phyloP scores from a whole-genome alignment of 1,140 invertebrate species.

The Capitella teleta region DNA sequence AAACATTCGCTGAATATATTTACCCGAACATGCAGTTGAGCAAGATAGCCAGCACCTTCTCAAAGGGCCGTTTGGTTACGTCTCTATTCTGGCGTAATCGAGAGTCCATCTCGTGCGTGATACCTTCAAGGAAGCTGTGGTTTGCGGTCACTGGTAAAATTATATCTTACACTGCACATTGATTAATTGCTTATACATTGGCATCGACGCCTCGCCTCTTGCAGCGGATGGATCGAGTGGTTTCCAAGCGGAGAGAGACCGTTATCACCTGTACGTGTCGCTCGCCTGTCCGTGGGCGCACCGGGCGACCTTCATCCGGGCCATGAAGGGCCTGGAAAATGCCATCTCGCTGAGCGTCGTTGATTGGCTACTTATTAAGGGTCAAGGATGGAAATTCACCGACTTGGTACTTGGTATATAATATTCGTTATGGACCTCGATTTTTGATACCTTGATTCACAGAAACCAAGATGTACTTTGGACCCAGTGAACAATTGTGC shows the following conservation, averaged over 20 bases:
- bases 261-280: slow-evolving; percentile 35
- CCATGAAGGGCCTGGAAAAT: slow-evolving; percentile 30
- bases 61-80: too few species aligned
- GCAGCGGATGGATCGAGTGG: slow-evolving; percentile 33
- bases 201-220: too few species aligned
- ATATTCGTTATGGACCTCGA: background rate
- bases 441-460: background rate
- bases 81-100: too few species aligned
- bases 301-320: slow-evolving; percentile 24
- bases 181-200: too few species aligned
- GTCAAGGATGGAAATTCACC: slow-evolving; percentile 29
- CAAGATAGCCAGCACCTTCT: too few species aligned
- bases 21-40: too few species aligned
- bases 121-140: too few species aligned
- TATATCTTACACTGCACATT: too few species aligned
- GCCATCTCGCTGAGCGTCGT: slow-evolving; percentile 27
- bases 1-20: too few species aligned
- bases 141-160: too few species aligned
- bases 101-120: too few species aligned
- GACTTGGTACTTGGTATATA: slow-evolving; percentile 14
- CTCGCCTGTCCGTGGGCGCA: slow-evolving; percentile 36
- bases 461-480: background rate
- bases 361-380: slow-evolving; percentile 21
- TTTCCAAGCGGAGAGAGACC: slow-evolving; percentile 23
- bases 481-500: too few species aligned